Percentiles rank a stretch among this genome's conserved stretches.
These are phyloP conservation scores for Calidris pugnax DNA, from an alignment of 2,113 vertebrate species.

Conservation along the genomic window DNA sequence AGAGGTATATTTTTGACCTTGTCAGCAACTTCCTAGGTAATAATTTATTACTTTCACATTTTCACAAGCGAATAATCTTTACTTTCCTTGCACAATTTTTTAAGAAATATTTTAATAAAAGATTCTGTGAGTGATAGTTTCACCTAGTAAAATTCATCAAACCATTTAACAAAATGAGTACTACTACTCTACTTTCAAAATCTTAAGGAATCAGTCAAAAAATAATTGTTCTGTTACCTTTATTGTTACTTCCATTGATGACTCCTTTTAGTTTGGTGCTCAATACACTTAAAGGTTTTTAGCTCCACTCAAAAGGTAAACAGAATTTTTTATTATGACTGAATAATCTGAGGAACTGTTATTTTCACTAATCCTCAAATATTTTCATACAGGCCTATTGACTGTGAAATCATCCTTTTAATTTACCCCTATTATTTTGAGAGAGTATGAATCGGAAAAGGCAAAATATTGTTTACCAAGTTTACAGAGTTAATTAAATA, in stretches of 20 bases:
- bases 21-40: neutral
- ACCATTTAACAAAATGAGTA: neutral
- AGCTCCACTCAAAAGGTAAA: neutral
- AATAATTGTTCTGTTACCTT: neutral
- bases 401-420: neutral
- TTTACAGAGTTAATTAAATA: neutral
- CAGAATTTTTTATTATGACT: neutral
- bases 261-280: neutral
- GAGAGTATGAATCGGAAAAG: neutral
- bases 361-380: neutral
- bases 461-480: neutral
- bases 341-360: neutral
- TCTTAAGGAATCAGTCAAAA: neutral
- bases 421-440: neutral
- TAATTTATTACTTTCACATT: neutral
- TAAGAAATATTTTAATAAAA: neutral
- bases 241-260: neutral
- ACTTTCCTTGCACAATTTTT: neutral
- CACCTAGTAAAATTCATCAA: neutral
- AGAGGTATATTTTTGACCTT: neutral
- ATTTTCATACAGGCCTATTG: neutral
- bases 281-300: neutral
- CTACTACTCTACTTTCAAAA: neutral
- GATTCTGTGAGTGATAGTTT: neutral
- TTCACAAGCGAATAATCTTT: neutral